Evolutionary conservation across 2,113 vertebrate genomes (phyloP).

Genomic region (Dolichotis patagonum): DNA sequence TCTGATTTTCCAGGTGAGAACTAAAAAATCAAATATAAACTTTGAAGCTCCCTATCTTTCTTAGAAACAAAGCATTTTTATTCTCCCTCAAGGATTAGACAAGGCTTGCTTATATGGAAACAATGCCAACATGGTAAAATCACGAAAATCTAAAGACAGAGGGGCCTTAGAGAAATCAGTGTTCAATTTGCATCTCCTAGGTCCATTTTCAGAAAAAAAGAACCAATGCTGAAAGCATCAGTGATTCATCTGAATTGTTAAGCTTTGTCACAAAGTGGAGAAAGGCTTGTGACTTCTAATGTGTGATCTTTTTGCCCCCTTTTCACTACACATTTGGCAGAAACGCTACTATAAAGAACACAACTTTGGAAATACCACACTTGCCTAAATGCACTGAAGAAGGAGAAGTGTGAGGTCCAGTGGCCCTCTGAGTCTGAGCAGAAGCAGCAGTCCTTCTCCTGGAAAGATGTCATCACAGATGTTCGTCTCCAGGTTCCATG

Average conservation of each 20-base stretch:
- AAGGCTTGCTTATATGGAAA: neutral
- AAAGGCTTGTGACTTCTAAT: neutral
- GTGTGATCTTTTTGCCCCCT: neutral
- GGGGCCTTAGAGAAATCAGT: slow-evolving; percentile 9
- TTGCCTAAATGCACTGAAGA: neutral
- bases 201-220: neutral
- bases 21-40: neutral
- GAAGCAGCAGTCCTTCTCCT: neutral
- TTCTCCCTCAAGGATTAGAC: neutral
- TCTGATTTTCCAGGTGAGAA: neutral
- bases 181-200: neutral
- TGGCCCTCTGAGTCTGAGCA: neutral
- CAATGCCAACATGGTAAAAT: neutral
- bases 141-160: neutral
- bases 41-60: neutral
- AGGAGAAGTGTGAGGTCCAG: neutral
- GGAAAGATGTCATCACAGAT: slow-evolving; percentile 61
- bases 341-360: neutral
- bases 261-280: neutral
- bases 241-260: neutral
- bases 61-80: neutral
- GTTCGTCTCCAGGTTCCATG: slow-evolving; percentile 60
- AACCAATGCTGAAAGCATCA: neutral
- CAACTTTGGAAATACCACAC: neutral
- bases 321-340: neutral